Evolutionary conservation across 30 jellyfish, hydroid and myxozoan species (phyloP).

Genomic region (Turritopsis dohrnii): DNA sequence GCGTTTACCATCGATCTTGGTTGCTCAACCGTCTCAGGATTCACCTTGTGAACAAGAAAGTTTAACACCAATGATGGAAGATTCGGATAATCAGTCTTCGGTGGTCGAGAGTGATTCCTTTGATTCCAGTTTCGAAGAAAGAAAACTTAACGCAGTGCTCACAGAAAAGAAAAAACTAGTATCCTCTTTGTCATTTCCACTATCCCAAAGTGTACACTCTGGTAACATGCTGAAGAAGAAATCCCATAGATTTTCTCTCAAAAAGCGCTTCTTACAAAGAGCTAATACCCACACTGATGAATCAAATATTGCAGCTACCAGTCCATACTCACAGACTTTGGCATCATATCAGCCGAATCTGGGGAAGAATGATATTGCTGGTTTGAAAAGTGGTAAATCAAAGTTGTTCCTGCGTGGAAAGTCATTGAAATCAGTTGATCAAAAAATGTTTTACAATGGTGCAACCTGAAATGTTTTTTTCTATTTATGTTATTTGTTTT

Average conservation of each 20-base stretch:
- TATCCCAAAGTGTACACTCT: background rate
- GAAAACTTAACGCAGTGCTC: background rate
- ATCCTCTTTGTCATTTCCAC: conserved; percentile 5
- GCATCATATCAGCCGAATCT: background rate
- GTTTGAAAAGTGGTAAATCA: conserved; percentile 17
- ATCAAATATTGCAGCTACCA: background rate
- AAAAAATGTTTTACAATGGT: background rate
- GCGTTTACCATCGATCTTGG: background rate
- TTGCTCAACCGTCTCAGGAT: background rate
- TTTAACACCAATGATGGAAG: background rate
- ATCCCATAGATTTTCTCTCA: background rate
- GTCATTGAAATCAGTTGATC: background rate
- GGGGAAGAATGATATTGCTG: background rate
- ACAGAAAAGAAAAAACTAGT: background rate
- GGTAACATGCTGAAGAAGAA: background rate
- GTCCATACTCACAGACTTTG: background rate
- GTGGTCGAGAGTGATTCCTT: background rate
- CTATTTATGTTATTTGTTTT: no score
- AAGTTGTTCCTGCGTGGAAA: conserved; percentile 8
- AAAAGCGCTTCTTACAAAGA: conserved; percentile 6
- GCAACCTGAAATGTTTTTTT: background rate
- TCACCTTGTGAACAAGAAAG: background rate
- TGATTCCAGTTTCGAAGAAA: conserved; percentile 8
- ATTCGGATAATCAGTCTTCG: background rate
- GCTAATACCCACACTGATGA: background rate